Percentiles rank a stretch among this genome's conserved stretches.
Evolutionary conservation across 2,113 vertebrate species (phyloP).

Genomic region (Grallaria varia): DNA sequence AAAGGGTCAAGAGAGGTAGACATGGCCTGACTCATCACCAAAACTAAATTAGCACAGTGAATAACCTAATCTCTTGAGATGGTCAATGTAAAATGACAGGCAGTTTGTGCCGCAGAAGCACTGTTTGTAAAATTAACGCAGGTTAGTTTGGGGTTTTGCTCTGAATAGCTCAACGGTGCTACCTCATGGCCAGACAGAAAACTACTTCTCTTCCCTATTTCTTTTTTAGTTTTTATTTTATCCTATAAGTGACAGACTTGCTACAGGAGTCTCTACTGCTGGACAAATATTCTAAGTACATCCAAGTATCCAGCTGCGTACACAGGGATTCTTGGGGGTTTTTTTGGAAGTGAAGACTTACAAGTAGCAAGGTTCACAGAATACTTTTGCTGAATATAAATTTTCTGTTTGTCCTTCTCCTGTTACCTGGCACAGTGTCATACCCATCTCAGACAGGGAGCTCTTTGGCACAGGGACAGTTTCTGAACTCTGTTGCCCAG

Average conservation of each 20-base stretch:
- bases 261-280: neutral
- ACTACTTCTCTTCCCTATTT: neutral
- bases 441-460: neutral
- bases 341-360: neutral
- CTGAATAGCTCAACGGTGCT: neutral
- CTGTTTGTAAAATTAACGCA: neutral
- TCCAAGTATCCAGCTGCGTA: neutral
- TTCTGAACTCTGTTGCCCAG: neutral
- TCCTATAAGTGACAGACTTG: neutral
- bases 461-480: neutral
- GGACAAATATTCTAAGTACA: neutral
- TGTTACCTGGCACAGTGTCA: neutral
- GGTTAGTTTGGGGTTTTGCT: neutral
- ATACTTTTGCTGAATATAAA: neutral
- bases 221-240: neutral
- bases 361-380: neutral
- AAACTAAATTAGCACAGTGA: neutral
- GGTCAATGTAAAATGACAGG: neutral
- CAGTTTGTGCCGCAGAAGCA: neutral
- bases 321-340: too few species aligned
- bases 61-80: neutral
- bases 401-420: neutral
- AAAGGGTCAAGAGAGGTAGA: neutral
- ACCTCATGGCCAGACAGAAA: constrained; percentile 3
- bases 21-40: neutral